Percentiles rank a stretch among this genome's conserved stretches.
Evolutionary conservation across 2,888 invertebrate species (phyloP).

Genomic region (Leistus spinibarbis): DNA sequence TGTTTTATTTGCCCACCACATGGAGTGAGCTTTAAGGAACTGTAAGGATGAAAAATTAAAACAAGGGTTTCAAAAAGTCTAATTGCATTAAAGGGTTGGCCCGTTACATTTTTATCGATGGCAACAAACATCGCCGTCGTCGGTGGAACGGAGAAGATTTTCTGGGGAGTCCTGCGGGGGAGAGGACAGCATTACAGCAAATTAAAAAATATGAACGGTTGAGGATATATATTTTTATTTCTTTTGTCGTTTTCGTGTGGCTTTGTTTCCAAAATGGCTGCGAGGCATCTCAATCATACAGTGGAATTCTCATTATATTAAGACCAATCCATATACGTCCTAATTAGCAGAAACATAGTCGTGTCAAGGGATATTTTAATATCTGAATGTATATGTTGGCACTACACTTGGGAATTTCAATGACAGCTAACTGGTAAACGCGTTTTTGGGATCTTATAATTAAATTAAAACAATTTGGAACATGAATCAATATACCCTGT

Average conservation of each 20-base stretch:
- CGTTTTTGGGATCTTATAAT: conserved; percentile 26
- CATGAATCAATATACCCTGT: conserved; percentile 27
- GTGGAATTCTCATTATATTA: background rate
- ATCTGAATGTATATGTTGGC: too few species aligned
- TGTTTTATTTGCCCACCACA: conserved; percentile 48
- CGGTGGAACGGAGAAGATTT: background rate
- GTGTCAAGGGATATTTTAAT: background rate
- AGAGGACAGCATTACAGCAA: conserved; percentile 29
- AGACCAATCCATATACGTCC: background rate
- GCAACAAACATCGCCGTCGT: conserved; percentile 18
- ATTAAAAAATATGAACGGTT: conserved; percentile 39
- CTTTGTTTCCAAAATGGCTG: background rate
- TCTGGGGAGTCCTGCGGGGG: background rate
- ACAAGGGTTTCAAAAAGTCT: conserved; percentile 32
- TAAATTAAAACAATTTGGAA: conserved; percentile 34
- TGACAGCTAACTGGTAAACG: conserved; percentile 26
- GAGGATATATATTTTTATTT: conserved; percentile 34
- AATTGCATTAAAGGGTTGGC: conserved; percentile 36
- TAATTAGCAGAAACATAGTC: background rate
- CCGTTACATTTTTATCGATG: conserved; percentile 38
- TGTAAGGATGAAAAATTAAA: conserved; percentile 23
- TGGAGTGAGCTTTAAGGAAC: conserved; percentile 40
- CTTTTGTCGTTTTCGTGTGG: background rate
- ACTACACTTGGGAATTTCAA: background rate
- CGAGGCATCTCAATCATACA: background rate